phyloP scores from a whole-genome alignment of 2,113 vertebrate species.

The Papio anubis region DNA sequence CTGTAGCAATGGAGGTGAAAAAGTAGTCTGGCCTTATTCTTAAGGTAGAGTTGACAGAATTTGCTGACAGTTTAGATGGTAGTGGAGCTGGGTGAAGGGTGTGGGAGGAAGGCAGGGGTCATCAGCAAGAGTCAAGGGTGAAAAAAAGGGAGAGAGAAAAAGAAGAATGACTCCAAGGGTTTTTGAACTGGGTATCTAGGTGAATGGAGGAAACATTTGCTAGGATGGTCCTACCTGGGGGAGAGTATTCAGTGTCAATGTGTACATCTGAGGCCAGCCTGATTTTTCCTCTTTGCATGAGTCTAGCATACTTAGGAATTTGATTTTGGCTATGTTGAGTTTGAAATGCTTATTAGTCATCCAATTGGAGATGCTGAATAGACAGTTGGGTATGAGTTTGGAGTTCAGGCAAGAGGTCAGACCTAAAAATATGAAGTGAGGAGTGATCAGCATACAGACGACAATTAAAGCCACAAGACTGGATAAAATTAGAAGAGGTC shows the following conservation, averaged over 20 bases:
- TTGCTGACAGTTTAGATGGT: not conserved
- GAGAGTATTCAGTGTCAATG: not conserved
- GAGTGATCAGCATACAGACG: conserved; percentile 30
- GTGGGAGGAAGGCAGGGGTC: not conserved
- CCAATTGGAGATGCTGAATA: not conserved
- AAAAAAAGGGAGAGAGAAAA: not conserved
- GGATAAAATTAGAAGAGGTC: not conserved
- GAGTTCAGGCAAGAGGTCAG: conserved; percentile 44
- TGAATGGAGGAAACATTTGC: not conserved
- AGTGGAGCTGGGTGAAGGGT: not conserved
- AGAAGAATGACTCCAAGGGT: not conserved
- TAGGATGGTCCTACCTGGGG: not conserved
- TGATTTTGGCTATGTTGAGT: not conserved
- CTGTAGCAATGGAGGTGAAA: not conserved
- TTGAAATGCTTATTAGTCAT: conserved; percentile 32
- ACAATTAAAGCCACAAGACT: not conserved
- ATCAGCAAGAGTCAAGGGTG: not conserved
- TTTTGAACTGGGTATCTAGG: not conserved
- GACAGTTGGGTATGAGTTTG: not conserved
- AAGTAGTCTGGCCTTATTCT: not conserved
- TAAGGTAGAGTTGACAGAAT: not conserved
- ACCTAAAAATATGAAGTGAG: not conserved
- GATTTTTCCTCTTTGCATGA: not conserved
- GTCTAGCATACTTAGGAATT: not conserved
- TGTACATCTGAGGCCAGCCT: not conserved